Evolutionary conservation across 2,888 invertebrate genomes (phyloP).

Genomic region (Odiellus spinosus): DNA sequence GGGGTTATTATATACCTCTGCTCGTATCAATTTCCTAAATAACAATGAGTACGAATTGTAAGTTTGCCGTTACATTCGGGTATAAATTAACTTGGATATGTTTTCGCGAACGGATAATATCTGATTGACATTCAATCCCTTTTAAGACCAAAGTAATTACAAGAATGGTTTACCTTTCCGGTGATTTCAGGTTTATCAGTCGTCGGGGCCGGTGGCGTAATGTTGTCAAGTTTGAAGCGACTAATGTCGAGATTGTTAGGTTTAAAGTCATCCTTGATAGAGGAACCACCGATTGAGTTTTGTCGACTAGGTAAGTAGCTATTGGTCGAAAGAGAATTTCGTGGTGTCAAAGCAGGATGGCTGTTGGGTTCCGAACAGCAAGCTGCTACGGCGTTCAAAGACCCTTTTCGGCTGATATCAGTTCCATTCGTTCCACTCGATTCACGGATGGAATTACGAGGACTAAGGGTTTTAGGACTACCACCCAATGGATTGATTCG

Average conservation of each 20-base stretch:
- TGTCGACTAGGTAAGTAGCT: slow-evolving; percentile 25
- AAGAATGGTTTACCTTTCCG: no score
- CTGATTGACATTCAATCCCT: no score
- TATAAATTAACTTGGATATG: no score
- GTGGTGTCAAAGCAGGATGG: slow-evolving; percentile 7
- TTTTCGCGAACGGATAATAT: no score
- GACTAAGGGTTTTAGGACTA: slow-evolving; percentile 38
- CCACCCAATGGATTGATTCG: slow-evolving; percentile 18
- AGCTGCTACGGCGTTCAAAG: slow-evolving; percentile 22
- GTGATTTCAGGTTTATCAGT: no score
- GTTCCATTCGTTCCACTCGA: slow-evolving; percentile 18
- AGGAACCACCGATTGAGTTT: slow-evolving; percentile 25
- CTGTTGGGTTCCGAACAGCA: slow-evolving; percentile 23
- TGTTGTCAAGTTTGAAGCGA: no score
- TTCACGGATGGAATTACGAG: slow-evolving; percentile 47
- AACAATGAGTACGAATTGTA: no score
- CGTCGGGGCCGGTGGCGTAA: no score
- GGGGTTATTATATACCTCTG: no score
- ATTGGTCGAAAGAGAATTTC: slow-evolving; percentile 2
- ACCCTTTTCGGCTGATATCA: slow-evolving; percentile 27
- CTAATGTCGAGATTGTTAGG: slow-evolving; percentile 5
- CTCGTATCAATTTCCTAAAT: no score
- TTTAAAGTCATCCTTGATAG: slow-evolving; percentile 24
- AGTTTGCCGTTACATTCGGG: no score
- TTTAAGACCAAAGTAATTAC: no score